A percentile compares a stretch with the other conserved stretches of the same genome.
These are phyloP conservation scores for Endomychus coccineus DNA, from an alignment of 2,888 invertebrate genomes.

Conservation along the genomic window DNA sequence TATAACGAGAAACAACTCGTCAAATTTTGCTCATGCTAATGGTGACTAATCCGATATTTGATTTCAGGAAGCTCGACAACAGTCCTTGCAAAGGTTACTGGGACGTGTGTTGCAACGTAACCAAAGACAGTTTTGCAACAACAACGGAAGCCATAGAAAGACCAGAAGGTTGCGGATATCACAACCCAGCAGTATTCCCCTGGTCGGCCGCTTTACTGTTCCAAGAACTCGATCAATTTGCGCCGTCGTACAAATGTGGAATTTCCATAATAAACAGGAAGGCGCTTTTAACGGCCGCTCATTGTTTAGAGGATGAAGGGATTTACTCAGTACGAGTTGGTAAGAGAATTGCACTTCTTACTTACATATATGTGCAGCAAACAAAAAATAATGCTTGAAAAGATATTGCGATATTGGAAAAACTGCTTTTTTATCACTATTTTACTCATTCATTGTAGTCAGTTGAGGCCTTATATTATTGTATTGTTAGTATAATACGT, in stretches of 20 bases:
- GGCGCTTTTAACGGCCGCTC: slow-evolving; percentile 68
- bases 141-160: slow-evolving; percentile 18
- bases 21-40: too few relatives aligned
- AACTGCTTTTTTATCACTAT: too few relatives aligned
- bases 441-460: too few relatives aligned
- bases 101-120: slow-evolving; percentile 47
- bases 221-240: slow-evolving; percentile 44
- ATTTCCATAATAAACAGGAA: slow-evolving; percentile 64
- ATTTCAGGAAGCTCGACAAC: slow-evolving; percentile 5
- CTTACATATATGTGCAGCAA: background rate
- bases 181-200: slow-evolving; percentile 61
- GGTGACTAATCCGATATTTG: background rate
- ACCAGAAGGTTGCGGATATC: slow-evolving; percentile 56
- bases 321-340: slow-evolving; percentile 20
- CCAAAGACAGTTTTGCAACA: slow-evolving; percentile 22
- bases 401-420: too few relatives aligned
- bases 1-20: too few relatives aligned
- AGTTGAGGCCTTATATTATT: too few relatives aligned
- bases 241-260: slow-evolving; percentile 60
- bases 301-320: slow-evolving; percentile 48
- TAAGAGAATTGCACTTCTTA: slow-evolving; percentile 6
- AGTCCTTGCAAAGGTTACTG: slow-evolving; percentile 44
- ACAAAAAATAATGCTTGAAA: too few relatives aligned
- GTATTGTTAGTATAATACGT: too few relatives aligned
- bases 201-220: slow-evolving; percentile 67